These are phyloP conservation scores for Andricus grossulariae DNA, from an alignment of 1,140 invertebrate genomes.

Conservation along the genomic window DNA sequence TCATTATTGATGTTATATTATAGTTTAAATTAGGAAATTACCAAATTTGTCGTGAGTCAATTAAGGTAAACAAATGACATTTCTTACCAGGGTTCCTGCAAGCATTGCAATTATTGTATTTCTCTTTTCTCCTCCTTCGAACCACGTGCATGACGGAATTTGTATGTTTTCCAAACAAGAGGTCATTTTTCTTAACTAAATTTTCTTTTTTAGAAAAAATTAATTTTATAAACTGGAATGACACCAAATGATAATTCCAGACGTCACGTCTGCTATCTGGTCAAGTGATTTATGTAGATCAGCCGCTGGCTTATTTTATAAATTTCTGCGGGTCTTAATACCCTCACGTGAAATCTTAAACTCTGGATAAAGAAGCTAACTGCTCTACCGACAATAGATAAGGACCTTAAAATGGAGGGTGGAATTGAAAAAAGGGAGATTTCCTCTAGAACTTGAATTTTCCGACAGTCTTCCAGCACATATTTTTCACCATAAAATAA, in stretches of 20 bases:
- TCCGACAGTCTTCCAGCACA: no score
- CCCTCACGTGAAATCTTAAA: no score
- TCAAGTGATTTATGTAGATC: no score
- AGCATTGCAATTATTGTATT: conserved; percentile 90
- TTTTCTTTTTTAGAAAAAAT: neutral
- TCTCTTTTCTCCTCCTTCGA: conserved; percentile 83
- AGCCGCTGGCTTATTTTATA: no score
- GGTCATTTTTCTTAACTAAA: conserved; percentile 58
- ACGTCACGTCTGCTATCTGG: no score
- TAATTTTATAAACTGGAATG: neutral
- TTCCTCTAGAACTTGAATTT: no score
- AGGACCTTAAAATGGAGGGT: no score
- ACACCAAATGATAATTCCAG: neutral
- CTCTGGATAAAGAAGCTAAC: no score
- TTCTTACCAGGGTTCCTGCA: conserved; percentile 87
- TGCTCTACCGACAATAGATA: no score
- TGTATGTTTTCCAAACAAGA: conserved; percentile 76
- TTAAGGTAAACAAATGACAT: conserved; percentile 40
- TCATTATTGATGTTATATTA: neutral
- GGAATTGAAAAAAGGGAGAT: no score
- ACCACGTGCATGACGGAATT: conserved; percentile 79
- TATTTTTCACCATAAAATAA: no score
- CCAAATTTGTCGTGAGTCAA: conserved; percentile 1
- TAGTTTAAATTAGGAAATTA: neutral
- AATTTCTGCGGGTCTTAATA: no score